Evolutionary conservation across 2,888 invertebrate genomes (phyloP).

Genomic region (Perizoma affinitatum): DNA sequence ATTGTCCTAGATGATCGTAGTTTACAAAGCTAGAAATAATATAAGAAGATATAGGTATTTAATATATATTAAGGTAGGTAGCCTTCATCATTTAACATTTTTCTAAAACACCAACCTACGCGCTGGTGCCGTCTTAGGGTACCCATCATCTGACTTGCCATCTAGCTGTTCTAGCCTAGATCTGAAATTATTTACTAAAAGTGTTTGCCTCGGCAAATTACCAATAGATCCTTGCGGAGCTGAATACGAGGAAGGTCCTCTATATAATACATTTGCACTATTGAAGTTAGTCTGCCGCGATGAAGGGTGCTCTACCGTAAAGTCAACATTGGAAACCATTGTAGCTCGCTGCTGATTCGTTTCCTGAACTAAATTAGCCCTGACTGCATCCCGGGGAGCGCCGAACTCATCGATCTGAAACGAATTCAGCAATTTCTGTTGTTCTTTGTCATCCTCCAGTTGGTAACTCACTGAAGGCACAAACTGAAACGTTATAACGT

Average conservation of each 20-base stretch:
- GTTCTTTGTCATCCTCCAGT: slow-evolving; percentile 66
- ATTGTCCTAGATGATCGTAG: too few relatives aligned
- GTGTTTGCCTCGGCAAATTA: slow-evolving; percentile 53
- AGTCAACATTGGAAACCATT: slow-evolving; percentile 58
- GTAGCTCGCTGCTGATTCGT: slow-evolving; percentile 46
- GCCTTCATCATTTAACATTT: not conserved
- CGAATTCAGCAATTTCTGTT: slow-evolving; percentile 61
- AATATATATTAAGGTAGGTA: not conserved
- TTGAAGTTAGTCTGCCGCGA: slow-evolving; percentile 48
- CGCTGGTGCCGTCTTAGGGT: slow-evolving; percentile 57
- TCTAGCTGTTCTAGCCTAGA: slow-evolving; percentile 69
- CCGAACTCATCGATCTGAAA: slow-evolving; percentile 67
- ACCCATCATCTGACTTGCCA: slow-evolving; percentile 54
- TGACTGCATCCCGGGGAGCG: slow-evolving; percentile 50
- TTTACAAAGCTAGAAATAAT: too few relatives aligned
- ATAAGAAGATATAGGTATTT: too few relatives aligned
- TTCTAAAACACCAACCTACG: slow-evolving; percentile 57
- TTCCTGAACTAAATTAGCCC: slow-evolving; percentile 41
- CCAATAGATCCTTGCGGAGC: slow-evolving; percentile 73
- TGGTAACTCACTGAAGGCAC: slow-evolving; percentile 71
- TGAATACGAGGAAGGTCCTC: slow-evolving; percentile 74
- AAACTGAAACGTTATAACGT: slow-evolving; percentile 60
- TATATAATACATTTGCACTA: slow-evolving; percentile 56
- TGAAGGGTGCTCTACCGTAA: slow-evolving; percentile 56
- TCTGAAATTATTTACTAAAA: slow-evolving; percentile 48